These are phyloP conservation scores for Phoxinus phoxinus DNA, from an alignment of 2,113 vertebrate genomes.

Conservation along the genomic window DNA sequence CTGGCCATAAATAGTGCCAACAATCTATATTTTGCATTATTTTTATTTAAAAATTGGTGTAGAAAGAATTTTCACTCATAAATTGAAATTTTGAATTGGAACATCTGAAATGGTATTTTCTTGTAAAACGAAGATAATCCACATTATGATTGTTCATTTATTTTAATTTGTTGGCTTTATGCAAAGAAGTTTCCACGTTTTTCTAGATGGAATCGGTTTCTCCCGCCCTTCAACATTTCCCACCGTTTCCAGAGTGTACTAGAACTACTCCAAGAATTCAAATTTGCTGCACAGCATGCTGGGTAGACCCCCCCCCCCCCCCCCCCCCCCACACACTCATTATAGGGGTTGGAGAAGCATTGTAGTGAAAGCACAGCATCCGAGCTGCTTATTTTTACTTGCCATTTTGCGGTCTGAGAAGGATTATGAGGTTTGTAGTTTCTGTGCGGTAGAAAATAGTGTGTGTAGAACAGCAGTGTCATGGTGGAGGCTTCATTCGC, in stretches of 20 bases:
- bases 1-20: neutral
- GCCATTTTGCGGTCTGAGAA: neutral
- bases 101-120: too few species aligned
- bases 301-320: neutral
- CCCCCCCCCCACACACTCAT: too few species aligned
- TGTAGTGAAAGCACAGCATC: neutral
- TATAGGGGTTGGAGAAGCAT: neutral
- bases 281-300: slow-evolving; percentile 21
- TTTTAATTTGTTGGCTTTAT: neutral
- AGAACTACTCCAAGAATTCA: slow-evolving; percentile 29
- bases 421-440: neutral
- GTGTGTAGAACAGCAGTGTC: slow-evolving; percentile 12
- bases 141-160: neutral
- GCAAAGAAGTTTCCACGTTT: neutral
- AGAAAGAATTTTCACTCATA: too few species aligned
- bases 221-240: neutral
- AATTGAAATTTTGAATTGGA: too few species aligned
- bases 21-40: neutral
- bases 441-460: neutral
- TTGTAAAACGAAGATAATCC: neutral
- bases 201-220: neutral
- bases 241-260: slow-evolving; percentile 8
- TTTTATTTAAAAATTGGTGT: neutral
- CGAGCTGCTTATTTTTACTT: neutral
- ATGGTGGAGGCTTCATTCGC: neutral